phyloP scores from a whole-genome alignment of 2,797 vertebrate genomes.

The Sebastes hubbsi region DNA sequence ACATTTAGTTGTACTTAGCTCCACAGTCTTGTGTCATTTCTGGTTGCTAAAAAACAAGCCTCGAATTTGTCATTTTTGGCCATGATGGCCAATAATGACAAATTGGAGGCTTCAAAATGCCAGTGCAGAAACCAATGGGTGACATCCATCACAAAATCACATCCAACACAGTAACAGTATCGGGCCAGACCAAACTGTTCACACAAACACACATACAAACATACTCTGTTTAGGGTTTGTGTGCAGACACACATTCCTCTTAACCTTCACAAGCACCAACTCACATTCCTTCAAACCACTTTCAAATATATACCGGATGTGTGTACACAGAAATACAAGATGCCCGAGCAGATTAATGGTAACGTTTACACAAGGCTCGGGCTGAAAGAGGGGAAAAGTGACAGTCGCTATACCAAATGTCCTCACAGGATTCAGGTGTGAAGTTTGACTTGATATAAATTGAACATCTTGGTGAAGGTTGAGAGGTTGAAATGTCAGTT shows the following conservation, averaged over 20 bases:
- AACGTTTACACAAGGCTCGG: neutral
- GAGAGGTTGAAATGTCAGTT: neutral
- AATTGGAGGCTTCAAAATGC: rapidly evolving
- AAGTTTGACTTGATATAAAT: neutral
- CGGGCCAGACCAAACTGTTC: slow-evolving; percentile 13
- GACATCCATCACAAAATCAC: slow-evolving; percentile 6
- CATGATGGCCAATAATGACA: too few species aligned
- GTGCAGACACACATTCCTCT: slow-evolving; percentile 22
- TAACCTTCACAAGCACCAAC: neutral
- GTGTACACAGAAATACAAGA: slow-evolving; percentile 26
- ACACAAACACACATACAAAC: neutral
- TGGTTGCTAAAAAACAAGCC: too few species aligned
- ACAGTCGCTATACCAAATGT: neutral
- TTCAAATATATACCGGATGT: slow-evolving; percentile 28
- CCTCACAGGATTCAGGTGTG: neutral
- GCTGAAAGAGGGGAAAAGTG: neutral
- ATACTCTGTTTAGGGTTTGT: neutral
- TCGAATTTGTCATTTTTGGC: too few species aligned
- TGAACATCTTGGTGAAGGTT: neutral
- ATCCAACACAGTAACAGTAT: neutral
- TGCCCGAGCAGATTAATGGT: slow-evolving; percentile 28
- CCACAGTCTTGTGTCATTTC: too few species aligned
- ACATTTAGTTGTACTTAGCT: too few species aligned
- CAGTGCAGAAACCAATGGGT: too few species aligned
- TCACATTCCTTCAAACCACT: slow-evolving; percentile 23